Conservation (phyloP, 2,113 vertebrate genomes). For the Cololabis saira region DNA sequence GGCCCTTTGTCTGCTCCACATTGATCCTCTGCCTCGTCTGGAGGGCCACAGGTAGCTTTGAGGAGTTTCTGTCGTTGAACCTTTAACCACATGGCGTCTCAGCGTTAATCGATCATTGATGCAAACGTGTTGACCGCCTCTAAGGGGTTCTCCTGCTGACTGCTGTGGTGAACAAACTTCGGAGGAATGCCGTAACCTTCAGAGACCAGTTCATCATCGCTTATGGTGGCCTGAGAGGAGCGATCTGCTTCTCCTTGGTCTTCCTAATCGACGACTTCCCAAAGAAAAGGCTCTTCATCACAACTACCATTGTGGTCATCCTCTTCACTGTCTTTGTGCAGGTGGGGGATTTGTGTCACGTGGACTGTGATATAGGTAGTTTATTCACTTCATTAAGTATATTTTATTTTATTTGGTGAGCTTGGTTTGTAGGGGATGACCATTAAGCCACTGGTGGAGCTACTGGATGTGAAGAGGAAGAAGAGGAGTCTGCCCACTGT, state of each 20-base stretch:
- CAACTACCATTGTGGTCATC: slow-evolving; percentile 86
- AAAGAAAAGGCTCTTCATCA: slow-evolving; percentile 87
- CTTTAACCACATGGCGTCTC: not conserved
- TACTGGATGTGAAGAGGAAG: slow-evolving; percentile 86
- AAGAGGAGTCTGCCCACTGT: slow-evolving; percentile 82
- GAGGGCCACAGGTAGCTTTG: slow-evolving; percentile 79
- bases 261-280: slow-evolving; percentile 86
- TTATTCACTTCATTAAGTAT: not conserved
- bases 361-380: not conserved
- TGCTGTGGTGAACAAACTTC: slow-evolving; percentile 84
- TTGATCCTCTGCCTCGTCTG: slow-evolving; percentile 86
- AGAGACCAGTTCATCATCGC: slow-evolving; percentile 89
- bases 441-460: slow-evolving; percentile 84
- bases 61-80: no score
- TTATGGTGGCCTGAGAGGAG: slow-evolving; percentile 84
- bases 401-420: not conserved
- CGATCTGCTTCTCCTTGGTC: slow-evolving; percentile 88
- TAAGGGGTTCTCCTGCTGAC: slow-evolving; percentile 86
- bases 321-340: slow-evolving; percentile 88
- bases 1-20: slow-evolving; percentile 85
- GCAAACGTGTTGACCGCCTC: not conserved
- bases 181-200: slow-evolving; percentile 82
- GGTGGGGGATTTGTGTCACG: slow-evolving; percentile 50
- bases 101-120: not conserved
- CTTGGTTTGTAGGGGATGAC: slow-evolving; percentile 82